Percentiles rank a stretch among this genome's conserved stretches.
These are phyloP conservation scores for Ethmia dodecea DNA, from an alignment of 2,888 invertebrate species.

Conservation along the genomic window DNA sequence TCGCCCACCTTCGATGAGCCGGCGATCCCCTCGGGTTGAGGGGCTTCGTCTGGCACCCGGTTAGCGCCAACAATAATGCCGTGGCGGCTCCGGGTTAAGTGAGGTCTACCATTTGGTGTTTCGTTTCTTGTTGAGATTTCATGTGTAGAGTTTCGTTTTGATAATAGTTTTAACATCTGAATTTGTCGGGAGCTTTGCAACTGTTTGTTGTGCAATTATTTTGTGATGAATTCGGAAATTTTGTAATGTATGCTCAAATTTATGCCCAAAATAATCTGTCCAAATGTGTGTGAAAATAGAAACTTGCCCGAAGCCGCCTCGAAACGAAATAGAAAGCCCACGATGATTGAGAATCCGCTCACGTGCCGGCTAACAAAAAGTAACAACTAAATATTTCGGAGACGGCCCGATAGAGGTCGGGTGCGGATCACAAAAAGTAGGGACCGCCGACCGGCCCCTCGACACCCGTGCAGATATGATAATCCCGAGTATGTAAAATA, in stretches of 20 bases:
- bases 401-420: constrained; percentile 70
- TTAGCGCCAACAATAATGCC: constrained; percentile 50
- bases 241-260: no score
- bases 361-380: constrained; percentile 72
- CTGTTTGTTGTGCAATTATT: no score
- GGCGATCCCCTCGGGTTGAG: constrained; percentile 33
- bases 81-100: constrained; percentile 47
- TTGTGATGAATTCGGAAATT: no score
- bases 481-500: constrained; percentile 76
- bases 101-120: constrained; percentile 47
- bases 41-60: constrained; percentile 24
- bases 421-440: constrained; percentile 70
- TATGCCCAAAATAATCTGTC: no score
- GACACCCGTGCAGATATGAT: constrained; percentile 71
- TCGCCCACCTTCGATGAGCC: constrained; percentile 70
- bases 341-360: constrained; percentile 66
- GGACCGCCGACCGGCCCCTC: constrained; percentile 47
- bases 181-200: no score
- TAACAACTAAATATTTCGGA: constrained; percentile 76
- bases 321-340: constrained; percentile 38
- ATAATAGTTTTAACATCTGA: no score
- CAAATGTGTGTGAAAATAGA: constrained; percentile 15
- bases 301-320: constrained; percentile 29
- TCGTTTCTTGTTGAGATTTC: constrained; percentile 31
- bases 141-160: neutral